Percentiles rank a stretch among this genome's conserved stretches.
Evolutionary conservation across 2,888 invertebrate genomes (phyloP).

Genomic region (Heliconius erato): DNA sequence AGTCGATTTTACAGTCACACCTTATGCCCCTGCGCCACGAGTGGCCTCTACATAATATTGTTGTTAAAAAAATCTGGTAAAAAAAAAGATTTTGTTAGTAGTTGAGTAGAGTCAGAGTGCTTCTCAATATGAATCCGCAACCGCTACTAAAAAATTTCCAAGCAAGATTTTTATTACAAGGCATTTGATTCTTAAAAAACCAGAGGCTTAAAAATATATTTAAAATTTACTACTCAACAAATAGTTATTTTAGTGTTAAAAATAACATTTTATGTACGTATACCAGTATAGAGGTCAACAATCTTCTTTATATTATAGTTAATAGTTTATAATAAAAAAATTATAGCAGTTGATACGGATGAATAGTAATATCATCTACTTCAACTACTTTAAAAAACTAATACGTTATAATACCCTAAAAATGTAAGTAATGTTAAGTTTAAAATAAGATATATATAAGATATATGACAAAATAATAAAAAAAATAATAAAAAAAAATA

Average conservation of each 20-base stretch:
- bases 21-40: no score
- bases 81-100: not conserved
- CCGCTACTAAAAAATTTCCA: not conserved
- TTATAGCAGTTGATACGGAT: not conserved
- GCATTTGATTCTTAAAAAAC: no score
- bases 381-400: not conserved
- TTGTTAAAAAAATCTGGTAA: not conserved
- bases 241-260: not conserved
- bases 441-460: no score
- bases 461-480: no score
- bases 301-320: no score
- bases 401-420: not conserved
- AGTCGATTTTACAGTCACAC: no score
- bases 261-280: not conserved
- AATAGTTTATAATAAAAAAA: not conserved
- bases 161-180: not conserved
- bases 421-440: not conserved
- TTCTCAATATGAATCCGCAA: not conserved
- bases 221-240: not conserved
- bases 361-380: not conserved
- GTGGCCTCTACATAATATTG: not conserved
- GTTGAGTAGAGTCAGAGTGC: not conserved
- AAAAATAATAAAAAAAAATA: no score
- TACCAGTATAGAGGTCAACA: no score
- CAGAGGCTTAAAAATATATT: not conserved